Evolutionary conservation across 2,888 invertebrate species (phyloP).

Genomic region (Drosophila limbata): DNA sequence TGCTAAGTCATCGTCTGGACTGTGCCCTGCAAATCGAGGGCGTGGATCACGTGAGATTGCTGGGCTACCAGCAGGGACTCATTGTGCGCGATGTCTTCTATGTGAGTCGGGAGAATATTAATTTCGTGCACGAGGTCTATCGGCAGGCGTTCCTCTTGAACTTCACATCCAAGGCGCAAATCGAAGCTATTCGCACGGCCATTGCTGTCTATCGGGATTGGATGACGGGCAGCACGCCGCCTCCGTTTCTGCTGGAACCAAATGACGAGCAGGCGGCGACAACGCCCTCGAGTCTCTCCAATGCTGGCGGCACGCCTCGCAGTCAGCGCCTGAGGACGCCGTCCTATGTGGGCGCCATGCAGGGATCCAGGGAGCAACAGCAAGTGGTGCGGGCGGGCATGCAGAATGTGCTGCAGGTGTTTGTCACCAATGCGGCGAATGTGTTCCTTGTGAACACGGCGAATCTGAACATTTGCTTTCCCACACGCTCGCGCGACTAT

Average conservation of each 20-base stretch:
- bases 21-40: conserved; percentile 82
- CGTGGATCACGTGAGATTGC: conserved; percentile 82
- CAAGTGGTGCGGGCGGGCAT: conserved; percentile 92
- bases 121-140: conserved; percentile 97
- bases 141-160: conserved; percentile 96
- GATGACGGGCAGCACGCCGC: conserved; percentile 93
- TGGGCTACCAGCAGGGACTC: conserved; percentile 84
- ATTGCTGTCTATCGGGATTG: conserved; percentile 97
- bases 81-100: conserved; percentile 95
- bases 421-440: conserved; percentile 97
- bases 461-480: conserved; percentile 86
- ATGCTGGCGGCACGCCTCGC: conserved; percentile 86
- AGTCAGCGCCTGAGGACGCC: conserved; percentile 90
- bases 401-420: conserved; percentile 88
- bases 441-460: conserved; percentile 91
- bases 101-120: conserved; percentile 94
- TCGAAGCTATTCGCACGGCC: conserved; percentile 94
- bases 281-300: conserved; percentile 26
- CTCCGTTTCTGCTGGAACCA: conserved; percentile 92
- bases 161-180: conserved; percentile 90
- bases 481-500: conserved; percentile 87
- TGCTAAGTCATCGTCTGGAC: conserved; percentile 81
- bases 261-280: conserved; percentile 84
- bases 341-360: conserved; percentile 90
- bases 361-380: conserved; percentile 90